phyloP scores from a whole-genome alignment of 2,113 vertebrate species.

The Mesocricetus auratus region DNA sequence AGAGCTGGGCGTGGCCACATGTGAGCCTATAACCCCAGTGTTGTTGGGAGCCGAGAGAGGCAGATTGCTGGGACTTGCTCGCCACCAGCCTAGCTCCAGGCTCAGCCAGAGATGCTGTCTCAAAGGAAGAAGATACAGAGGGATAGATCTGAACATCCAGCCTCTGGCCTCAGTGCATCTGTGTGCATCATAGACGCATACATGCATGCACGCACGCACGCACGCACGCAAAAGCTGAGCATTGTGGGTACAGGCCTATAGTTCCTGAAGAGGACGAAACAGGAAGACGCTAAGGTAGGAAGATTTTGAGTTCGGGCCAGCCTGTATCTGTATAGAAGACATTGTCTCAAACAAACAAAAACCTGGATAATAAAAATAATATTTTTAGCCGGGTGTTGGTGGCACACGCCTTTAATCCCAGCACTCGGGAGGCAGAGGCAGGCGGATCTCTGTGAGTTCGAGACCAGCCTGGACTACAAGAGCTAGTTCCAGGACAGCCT shows the following conservation, averaged over 20 bases:
- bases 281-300: neutral
- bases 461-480: too few relatives aligned
- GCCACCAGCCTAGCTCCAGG: neutral
- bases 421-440: too few relatives aligned
- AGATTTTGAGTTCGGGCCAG: neutral
- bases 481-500: neutral
- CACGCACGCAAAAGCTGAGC: neutral
- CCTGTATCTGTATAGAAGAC: neutral
- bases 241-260: neutral
- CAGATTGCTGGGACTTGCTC: too few relatives aligned
- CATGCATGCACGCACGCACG: rapidly evolving
- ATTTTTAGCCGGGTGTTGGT: neutral
- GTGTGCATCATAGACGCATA: neutral
- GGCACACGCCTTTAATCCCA: neutral
- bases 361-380: neutral
- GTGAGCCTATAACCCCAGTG: neutral
- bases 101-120: neutral
- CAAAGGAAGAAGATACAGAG: neutral
- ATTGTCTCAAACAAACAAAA: neutral
- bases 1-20: neutral
- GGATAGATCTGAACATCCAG: neutral
- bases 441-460: neutral
- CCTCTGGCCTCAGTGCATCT: neutral
- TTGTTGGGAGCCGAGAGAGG: neutral
- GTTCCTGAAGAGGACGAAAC: neutral